Conservation (phyloP, 2,888 invertebrate species). For the Amphipoea oculea region DNA sequence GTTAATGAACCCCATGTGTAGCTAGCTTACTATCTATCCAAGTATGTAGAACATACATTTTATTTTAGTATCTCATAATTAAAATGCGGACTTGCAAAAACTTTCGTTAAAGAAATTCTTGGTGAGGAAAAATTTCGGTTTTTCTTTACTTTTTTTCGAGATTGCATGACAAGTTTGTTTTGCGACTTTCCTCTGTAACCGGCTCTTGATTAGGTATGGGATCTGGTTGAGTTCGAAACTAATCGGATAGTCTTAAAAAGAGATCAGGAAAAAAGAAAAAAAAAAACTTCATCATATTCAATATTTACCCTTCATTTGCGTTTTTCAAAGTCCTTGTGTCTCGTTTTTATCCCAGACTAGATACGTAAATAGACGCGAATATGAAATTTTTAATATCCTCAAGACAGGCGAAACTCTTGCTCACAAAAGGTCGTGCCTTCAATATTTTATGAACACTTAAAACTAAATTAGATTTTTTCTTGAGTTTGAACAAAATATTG, state of each 20-base stretch:
- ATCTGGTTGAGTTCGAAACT: not conserved
- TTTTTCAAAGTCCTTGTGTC: constrained; percentile 42
- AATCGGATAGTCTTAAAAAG: not conserved
- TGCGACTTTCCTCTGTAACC: not conserved
- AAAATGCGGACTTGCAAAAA: constrained; percentile 55
- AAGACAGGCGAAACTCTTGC: constrained; percentile 79
- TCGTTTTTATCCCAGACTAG: constrained; percentile 65
- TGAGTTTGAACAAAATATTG: constrained; percentile 73
- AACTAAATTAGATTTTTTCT: constrained; percentile 83
- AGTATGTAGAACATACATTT: constrained; percentile 16
- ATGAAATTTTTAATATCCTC: constrained; percentile 84
- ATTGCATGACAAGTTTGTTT: constrained; percentile 1
- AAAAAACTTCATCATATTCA: not conserved
- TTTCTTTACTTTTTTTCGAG: not conserved
- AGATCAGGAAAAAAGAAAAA: not conserved
- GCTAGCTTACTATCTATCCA: constrained; percentile 49
- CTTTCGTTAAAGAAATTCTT: constrained; percentile 20
- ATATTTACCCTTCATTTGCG: not conserved
- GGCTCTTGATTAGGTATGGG: not conserved
- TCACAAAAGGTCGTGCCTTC: constrained; percentile 77
- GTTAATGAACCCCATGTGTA: constrained; percentile 69
- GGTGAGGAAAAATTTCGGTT: not conserved
- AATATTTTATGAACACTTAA: constrained; percentile 86
- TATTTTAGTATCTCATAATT: constrained; percentile 60
- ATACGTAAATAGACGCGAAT: constrained; percentile 73